Percentiles rank a stretch among this genome's conserved stretches.
These are phyloP conservation scores for Hartigia nigra DNA, from an alignment of 2,888 invertebrate genomes.

Conservation along the genomic window DNA sequence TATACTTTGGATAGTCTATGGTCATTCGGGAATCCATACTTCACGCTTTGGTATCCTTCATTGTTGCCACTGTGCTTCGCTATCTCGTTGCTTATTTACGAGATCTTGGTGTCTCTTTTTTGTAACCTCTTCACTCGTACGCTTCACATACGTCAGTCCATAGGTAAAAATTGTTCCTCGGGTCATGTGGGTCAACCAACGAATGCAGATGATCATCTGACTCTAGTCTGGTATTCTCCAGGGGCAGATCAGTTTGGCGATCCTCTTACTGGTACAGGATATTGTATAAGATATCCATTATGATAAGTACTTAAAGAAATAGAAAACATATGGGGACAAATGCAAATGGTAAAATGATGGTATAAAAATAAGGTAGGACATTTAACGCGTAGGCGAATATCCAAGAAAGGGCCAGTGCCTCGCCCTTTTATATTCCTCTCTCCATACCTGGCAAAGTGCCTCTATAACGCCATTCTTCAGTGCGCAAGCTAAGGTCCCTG, in stretches of 20 bases:
- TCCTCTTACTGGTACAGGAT: not conserved
- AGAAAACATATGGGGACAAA: not conserved
- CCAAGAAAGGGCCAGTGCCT: conserved; percentile 42
- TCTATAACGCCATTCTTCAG: conserved; percentile 50
- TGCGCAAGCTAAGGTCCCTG: conserved; percentile 22
- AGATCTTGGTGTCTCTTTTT: not conserved
- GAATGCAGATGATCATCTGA: not conserved
- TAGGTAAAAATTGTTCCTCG: not conserved
- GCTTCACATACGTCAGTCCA: not conserved
- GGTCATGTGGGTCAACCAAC: not conserved
- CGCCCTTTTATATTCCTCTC: conserved; percentile 29
- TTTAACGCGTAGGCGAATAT: conserved; percentile 63
- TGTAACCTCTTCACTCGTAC: not conserved
- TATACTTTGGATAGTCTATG: not conserved
- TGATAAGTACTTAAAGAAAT: not conserved
- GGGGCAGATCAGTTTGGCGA: not conserved
- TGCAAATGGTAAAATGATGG: not conserved
- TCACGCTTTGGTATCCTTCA: not conserved
- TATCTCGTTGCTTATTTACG: not conserved
- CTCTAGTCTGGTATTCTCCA: not conserved
- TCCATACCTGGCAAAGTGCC: conserved; percentile 16
- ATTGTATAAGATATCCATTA: not conserved
- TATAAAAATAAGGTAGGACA: conserved; percentile 13
- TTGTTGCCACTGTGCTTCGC: not conserved
- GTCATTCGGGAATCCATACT: not conserved